Base-by-base conservation (phyloP, 2,888 invertebrate genomes). In the Xestobium rufovillosum region DNA sequence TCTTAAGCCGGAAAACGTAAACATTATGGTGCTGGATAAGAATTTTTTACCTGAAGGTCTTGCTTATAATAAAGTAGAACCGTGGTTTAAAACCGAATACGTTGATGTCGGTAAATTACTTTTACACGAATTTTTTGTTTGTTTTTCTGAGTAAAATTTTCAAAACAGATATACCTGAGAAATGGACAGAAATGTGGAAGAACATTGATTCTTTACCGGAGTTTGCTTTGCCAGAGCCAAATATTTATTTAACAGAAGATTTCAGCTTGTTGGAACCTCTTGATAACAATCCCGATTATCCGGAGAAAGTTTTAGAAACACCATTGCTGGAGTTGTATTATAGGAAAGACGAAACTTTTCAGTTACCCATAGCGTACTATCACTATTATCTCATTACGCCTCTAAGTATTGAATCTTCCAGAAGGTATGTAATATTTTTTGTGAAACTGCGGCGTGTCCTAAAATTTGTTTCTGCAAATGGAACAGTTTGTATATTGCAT, bases 41-140 rank as follows among this genome's bases (percentile, higher is more conserved):
- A 72, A 72, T 29, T n/a, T 8, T 19, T 74, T 77, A 53, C 58
- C 68, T 0, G 60, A 61, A 31, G 59, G 42, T 26, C 63, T 15
- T 55, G 67, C 11, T 0, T 84, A 80, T 52, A 74, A 83, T 50
- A 67, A 76, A 48, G 68, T 70, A 10, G 90, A 91, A 61, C 74
- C 77, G 39, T 92, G 90, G 90, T 91, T 88, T 63, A 77, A 81
- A 31, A 88, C 88, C 0, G 77, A 80, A 46, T 92, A 87, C 59
- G 71, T 72, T 17, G 73, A 72, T 35, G 65, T 68, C 59, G 76
- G 78, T 72, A 63, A 14, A 26, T 57, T 61, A 50, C 14, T 3
- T 26, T n/a, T 19, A 6, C 23, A 6, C n/a, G 6, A 19, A 19
- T 19, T n/a, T 8, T n/a, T n/a, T 19, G 6, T n/a, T 19, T 19